Conservation (phyloP, 2,113 vertebrate genomes). For the Dipodomys spectabilis region DNA sequence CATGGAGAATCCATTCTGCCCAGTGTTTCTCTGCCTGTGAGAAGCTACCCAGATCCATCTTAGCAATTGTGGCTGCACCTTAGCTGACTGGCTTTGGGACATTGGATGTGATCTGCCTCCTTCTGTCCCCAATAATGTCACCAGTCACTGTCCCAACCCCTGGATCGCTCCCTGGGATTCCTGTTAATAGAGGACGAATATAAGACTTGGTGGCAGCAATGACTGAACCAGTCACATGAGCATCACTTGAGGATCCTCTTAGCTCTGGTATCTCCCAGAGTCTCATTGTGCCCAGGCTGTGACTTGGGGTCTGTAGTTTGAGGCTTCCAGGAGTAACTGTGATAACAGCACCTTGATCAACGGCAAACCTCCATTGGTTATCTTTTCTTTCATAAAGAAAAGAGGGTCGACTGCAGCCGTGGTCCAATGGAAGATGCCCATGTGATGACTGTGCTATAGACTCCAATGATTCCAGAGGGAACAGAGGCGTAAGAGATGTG, state of each 20-base stretch:
- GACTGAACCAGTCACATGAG: not conserved
- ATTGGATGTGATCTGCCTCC: not conserved
- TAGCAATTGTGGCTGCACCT: not conserved
- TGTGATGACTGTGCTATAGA: not conserved
- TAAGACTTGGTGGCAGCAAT: not conserved
- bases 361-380: rapidly evolving
- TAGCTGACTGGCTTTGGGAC: not conserved
- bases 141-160: not conserved
- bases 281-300: not conserved
- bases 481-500: not conserved
- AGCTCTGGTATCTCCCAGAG: not conserved
- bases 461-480: conserved; percentile 4
- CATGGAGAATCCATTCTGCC: not conserved
- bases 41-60: not conserved
- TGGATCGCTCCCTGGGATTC: not conserved
- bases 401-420: not conserved
- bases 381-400: not conserved
- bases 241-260: no score
- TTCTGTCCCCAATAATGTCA: not conserved
- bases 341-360: not conserved
- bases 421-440: not conserved
- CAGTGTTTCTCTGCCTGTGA: not conserved
- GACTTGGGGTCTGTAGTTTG: not conserved
- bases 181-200: not conserved
- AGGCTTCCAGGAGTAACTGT: not conserved